phyloP scores from a whole-genome alignment of 64 coral and sea anemone genomes.

The Cladopsammia gracilis region DNA sequence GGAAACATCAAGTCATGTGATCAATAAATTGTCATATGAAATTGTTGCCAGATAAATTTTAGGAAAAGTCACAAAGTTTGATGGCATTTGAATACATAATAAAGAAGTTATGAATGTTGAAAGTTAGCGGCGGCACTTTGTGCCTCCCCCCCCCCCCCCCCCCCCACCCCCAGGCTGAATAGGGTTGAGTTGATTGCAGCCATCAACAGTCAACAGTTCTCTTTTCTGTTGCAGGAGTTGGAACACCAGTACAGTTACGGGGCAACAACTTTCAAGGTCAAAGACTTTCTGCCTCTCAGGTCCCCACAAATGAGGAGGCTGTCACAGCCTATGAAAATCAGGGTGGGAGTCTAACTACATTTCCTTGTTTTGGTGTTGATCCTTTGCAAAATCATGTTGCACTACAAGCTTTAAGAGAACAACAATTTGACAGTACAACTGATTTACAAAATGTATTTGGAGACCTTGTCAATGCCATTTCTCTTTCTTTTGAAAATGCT shows the following conservation, averaged over 20 bases:
- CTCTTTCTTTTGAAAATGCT: background rate
- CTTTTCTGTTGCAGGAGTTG: slow-evolving; percentile 36
- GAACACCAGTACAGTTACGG: slow-evolving; percentile 46
- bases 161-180: too few species aligned
- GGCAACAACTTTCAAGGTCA: slow-evolving; percentile 23
- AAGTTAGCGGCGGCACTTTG: too few species aligned
- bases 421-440: slow-evolving; percentile 22
- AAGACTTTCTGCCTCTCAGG: slow-evolving; percentile 3
- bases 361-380: slow-evolving; percentile 66
- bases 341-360: slow-evolving; percentile 55
- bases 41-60: too few species aligned
- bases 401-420: slow-evolving; percentile 16
- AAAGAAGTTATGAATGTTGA: too few species aligned
- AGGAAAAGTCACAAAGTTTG: too few species aligned
- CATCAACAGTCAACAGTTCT: background rate
- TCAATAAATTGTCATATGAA: too few species aligned
- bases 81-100: too few species aligned
- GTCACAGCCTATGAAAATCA: slow-evolving; percentile 40
- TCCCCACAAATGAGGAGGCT: slow-evolving; percentile 41
- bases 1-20: too few species aligned
- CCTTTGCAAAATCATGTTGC: background rate
- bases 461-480: slow-evolving; percentile 52
- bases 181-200: background rate
- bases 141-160: too few species aligned
- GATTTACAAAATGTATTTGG: slow-evolving; percentile 44